These are phyloP conservation scores for Tupiocoris notatus DNA, from an alignment of 2,888 invertebrate species.

Conservation along the genomic window DNA sequence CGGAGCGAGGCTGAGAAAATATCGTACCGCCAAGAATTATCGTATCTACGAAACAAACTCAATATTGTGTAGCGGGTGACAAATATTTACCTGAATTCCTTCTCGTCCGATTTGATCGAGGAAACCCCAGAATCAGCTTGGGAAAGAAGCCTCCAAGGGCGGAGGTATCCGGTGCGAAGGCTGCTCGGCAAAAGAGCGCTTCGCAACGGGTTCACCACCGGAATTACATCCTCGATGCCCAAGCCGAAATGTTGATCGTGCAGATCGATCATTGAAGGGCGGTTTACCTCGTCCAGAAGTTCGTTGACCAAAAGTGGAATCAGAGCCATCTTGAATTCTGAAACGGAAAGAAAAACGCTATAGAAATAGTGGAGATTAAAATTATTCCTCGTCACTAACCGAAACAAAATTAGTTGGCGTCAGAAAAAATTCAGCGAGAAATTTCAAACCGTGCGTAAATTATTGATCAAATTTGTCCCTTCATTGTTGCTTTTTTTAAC, in stretches of 20 bases:
- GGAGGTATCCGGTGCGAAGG: slow-evolving; percentile 44
- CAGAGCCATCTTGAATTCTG: slow-evolving; percentile 51
- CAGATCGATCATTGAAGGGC: slow-evolving; percentile 36
- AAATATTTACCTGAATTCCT: slow-evolving; percentile 51
- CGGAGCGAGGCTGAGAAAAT: no score
- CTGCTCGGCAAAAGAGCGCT: slow-evolving; percentile 21
- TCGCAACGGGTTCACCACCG: slow-evolving; percentile 23
- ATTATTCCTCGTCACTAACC: no score
- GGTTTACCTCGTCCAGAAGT: slow-evolving; percentile 42
- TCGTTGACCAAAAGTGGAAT: slow-evolving; percentile 48
- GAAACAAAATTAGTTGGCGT: no score
- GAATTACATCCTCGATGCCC: slow-evolving; percentile 44
- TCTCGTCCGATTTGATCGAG: slow-evolving; percentile 48
- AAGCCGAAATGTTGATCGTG: slow-evolving; percentile 50
- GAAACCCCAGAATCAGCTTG: slow-evolving; percentile 49
- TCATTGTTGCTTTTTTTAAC: no score
- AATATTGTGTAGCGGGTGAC: no score
- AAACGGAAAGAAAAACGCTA: no score
- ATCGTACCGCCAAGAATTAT: no score
- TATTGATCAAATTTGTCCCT: no score
- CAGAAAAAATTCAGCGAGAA: no score
- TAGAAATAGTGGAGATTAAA: no score
- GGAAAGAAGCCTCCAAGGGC: slow-evolving; percentile 47
- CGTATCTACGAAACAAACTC: no score
- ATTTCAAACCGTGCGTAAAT: no score